Conservation (phyloP, 2,113 vertebrate genomes). For the Hippopotamus amphibius region DNA sequence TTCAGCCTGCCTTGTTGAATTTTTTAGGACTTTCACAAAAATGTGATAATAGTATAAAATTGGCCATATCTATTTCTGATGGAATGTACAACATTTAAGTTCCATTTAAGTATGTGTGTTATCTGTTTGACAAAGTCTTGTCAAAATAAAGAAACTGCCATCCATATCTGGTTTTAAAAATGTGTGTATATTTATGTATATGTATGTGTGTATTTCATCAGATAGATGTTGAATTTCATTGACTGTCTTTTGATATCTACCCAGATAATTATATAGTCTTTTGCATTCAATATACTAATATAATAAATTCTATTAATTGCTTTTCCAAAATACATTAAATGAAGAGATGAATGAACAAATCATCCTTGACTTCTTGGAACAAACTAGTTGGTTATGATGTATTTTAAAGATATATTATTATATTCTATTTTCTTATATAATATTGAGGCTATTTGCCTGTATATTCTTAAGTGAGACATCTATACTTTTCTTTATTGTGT, state of each 20-base stretch:
- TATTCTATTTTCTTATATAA: neutral
- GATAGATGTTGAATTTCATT: neutral
- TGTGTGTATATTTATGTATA: neutral
- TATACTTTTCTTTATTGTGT: neutral
- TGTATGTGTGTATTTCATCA: neutral
- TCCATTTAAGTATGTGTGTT: neutral
- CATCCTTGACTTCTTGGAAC: neutral
- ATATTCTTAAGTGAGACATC: neutral
- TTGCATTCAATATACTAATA: neutral
- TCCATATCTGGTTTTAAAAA: neutral
- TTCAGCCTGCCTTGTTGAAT: neutral
- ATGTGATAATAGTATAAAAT: neutral
- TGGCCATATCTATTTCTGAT: neutral
- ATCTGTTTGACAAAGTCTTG: neutral
- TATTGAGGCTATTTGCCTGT: neutral
- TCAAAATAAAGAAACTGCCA: neutral
- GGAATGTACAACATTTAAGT: neutral
- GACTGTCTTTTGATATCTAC: neutral
- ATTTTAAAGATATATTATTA: neutral
- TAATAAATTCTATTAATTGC: neutral
- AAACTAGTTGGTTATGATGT: neutral
- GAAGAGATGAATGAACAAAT: neutral
- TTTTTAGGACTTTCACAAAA: neutral
- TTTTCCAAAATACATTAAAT: neutral
- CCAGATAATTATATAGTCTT: neutral